Evolutionary conservation across 35 echinoderm and acorn worm genomes (phyloP), one percentile per base, ranked within the genome.

Genomic region (Nesometra sesokonis): DNA sequence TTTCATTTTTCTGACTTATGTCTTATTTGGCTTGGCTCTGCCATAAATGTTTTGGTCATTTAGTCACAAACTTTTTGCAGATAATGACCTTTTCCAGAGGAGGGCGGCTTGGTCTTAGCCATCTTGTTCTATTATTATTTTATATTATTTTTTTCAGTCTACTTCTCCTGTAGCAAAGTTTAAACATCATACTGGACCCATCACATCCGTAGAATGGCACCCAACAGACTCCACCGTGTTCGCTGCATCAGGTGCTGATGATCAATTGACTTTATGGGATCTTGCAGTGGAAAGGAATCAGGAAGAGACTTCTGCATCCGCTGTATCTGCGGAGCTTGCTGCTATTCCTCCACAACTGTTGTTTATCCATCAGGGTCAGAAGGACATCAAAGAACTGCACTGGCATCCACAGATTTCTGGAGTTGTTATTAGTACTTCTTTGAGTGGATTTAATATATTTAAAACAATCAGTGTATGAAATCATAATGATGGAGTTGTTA

Each of bases 381-480:
- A 83, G 3, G 95, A 97, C 36, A 97, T 97, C 46, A 97, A 97
- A 67, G 95, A 97, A 37, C 32, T 93, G 11, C 95, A 97, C 31
- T 97, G 95, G 95, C 92, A 97, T n/a, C 82, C 92, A 2, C 95
- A 97, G 90, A 93, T 97, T 15, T 87, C 95, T 35, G 95, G 95
- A 36, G 79, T 94, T 29, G 35, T 97, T 29, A 85, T 97, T 27
- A 97, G 95, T 34, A 97, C 95, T 11, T 92, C 95, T n/a, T 92
- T 91, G 5, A 90, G 86, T 30, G 95, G 95, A 23, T 97, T 97
- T 46, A 97, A 97, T 81, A 92, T 97, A 78, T 97, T 97, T 40
- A 97, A 86, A 80, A 97, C 95, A 3, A 97, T 97, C 67, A 97
- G 95, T 84, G 95, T 97, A 19, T 94, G 78, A 57, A 43, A 43